Evolutionary conservation across 37 sponge, comb jelly and placozoan genomes (phyloP), one percentile per base, ranked within the genome.

Genomic region (Diacarnus erythraeanus): DNA sequence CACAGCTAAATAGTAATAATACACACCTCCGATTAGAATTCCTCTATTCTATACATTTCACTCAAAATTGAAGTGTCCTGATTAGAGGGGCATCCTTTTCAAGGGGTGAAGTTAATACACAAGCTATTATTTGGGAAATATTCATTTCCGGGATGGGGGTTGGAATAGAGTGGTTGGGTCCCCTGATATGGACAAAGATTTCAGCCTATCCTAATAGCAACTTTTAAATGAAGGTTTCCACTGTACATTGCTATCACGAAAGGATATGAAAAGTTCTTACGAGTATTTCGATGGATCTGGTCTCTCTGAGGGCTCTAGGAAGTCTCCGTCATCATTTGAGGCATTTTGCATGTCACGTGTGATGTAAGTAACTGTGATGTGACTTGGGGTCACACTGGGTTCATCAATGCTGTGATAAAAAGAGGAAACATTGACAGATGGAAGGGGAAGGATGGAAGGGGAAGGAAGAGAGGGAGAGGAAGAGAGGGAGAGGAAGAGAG

Each of bases 401-500:
- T 47, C 51, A 47, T 47, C 51, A n/a, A n/a, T n/a, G n/a, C n/a
- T n/a, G n/a, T n/a, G n/a, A n/a, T n/a, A n/a, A n/a, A n/a, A n/a
- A n/a, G n/a, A n/a, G n/a, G n/a, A n/a, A n/a, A n/a, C n/a, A n/a
- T n/a, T n/a, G n/a, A n/a, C n/a, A n/a, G n/a, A n/a, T n/a, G 51
- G 15, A 25, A 40, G 80, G 68, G 54, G 10, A 12, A 35, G 56
- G 68, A 36, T 68, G 58, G 38, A 26, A 57, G 35, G 38, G 67
- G 31, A 26, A 65, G 79, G 2, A 67, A 64, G 51, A 66, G 79
- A 63, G 68, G 64, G 68, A 75, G 79, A 64, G 66, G 35, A 67
- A 57, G 64, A 63, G 64, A 63, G 64, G 34, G 74, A 37, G 75
- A 58, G 74, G 59, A 75, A 58, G 83, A 73, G 75, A 59, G 83